Evolutionary conservation across 2,888 invertebrate genomes (phyloP), one percentile per base, ranked within the genome.

Genomic region (Agrochola macilenta): DNA sequence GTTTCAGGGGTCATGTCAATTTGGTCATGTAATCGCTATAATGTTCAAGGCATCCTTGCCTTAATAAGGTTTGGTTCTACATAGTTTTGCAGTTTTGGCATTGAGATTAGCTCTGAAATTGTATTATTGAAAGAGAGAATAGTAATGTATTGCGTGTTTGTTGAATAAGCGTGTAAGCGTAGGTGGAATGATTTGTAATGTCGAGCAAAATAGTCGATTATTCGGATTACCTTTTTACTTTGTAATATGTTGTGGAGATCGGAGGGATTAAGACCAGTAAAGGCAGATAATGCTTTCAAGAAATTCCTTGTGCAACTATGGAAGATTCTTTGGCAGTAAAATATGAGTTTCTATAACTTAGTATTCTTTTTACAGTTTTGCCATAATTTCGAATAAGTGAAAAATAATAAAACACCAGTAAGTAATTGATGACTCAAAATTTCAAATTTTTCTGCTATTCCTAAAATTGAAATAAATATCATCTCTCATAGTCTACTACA

Each of bases 61-160:
- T 94, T 91, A 93, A 94, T 94, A 94, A 91, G 94, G 94, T 76
- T 78, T 84, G 85, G 69, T 78, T 78, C 78, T 87, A 92, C 91
- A 91, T 91, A 91, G 82, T 84, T n/a, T 86, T 78, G 89, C 87
- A 84, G 86, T 89, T 91, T 90, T 89, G 85, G 90, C 88, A 89
- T 91, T 89, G 82, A 87, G 89, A 91, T 91, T 91, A 91, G 89
- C 87, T 89, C 88, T 85, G 87, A 89, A 90, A 91, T 90, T 89
- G 88, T 90, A 89, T 90, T 90, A 90, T 89, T 87, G 85, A 79
- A 79, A 75, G 81, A 81, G 82, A 79, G 81, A 81, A 78, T 82
- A 75, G 73, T 81, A 81, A 82, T 64, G 73, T 87, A 87, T 83
- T 73, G 81, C 82, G 74, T 78, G 80, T 82, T 81, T 61, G 69